Conservation (phyloP, 1,140 invertebrate genomes). For the Varroa destructor region DNA sequence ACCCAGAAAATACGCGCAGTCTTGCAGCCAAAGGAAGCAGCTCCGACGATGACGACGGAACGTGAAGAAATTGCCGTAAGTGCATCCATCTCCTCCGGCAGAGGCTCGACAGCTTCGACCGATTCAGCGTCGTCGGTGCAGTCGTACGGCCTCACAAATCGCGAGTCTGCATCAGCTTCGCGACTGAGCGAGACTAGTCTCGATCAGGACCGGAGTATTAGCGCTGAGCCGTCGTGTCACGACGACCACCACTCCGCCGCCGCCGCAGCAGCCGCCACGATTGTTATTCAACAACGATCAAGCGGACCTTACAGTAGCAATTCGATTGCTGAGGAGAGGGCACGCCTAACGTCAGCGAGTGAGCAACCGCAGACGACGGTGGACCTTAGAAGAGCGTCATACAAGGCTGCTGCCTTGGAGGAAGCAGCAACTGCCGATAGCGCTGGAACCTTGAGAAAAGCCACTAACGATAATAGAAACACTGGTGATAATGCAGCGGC, state of each 20-base stretch:
- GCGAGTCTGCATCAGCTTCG: constrained; percentile 10
- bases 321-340: not conserved
- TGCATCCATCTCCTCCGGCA: constrained; percentile 18
- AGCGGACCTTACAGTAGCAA: not conserved
- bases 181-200: constrained; percentile 22
- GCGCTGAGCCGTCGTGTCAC: not conserved
- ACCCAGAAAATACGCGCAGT: no score
- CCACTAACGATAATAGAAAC: not conserved
- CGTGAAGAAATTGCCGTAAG: constrained; percentile 7
- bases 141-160: constrained; percentile 14
- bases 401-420: not conserved
- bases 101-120: constrained; percentile 23
- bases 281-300: not conserved
- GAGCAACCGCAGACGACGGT: not conserved
- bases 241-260: not conserved
- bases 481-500: not conserved
- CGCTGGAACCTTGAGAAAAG: no score
- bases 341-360: not conserved
- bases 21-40: not conserved
- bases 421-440: not conserved
- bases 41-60: not conserved
- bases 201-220: constrained; percentile 23
- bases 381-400: not conserved
- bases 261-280: not conserved
- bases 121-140: constrained; percentile 18